A percentile compares a stretch with the other conserved stretches of the same genome.
Conservation (phyloP, 2,888 invertebrate genomes). For the Drosophila maculinotata region DNA sequence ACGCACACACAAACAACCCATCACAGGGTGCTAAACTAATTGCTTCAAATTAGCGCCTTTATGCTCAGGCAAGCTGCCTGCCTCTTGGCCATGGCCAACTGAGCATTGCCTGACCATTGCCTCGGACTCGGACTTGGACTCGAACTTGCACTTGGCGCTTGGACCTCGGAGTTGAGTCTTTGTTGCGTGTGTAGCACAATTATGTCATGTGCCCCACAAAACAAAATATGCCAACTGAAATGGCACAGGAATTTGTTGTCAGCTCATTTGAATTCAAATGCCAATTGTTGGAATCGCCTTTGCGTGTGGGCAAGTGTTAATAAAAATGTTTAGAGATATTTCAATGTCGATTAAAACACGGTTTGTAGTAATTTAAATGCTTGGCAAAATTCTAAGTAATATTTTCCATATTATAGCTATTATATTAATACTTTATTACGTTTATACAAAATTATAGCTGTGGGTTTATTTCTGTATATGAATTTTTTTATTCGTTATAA, state of each 20-base stretch:
- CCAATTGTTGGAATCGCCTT: conserved; percentile 7
- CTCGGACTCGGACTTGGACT: conserved; percentile 4
- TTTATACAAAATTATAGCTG: too few species aligned
- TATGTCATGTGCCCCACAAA: conserved; percentile 36
- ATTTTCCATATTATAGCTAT: too few species aligned
- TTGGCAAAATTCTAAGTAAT: not conserved
- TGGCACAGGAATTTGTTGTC: conserved; percentile 20
- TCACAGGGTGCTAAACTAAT: conserved; percentile 59
- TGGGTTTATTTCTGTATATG: too few species aligned
- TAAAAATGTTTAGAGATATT: conserved; percentile 12
- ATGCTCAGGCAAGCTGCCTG: conserved; percentile 48
- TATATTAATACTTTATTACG: too few species aligned
- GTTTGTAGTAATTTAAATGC: not conserved
- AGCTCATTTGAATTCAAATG: conserved; percentile 27
- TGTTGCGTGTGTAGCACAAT: conserved; percentile 62
- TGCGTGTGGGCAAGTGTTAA: conserved; percentile 16
- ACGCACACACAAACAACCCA: conserved; percentile 2
- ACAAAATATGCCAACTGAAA: conserved; percentile 38
- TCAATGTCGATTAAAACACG: not conserved
- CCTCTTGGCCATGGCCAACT: conserved; percentile 38
- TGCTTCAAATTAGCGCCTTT: conserved; percentile 79
- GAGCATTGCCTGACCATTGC: conserved; percentile 40
- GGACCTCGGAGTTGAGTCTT: conserved; percentile 1
- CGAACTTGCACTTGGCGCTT: not conserved
- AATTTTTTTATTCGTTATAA: too few species aligned